phyloP scores from a whole-genome alignment of 1,140 invertebrate species.

The Heliconius hermathena region DNA sequence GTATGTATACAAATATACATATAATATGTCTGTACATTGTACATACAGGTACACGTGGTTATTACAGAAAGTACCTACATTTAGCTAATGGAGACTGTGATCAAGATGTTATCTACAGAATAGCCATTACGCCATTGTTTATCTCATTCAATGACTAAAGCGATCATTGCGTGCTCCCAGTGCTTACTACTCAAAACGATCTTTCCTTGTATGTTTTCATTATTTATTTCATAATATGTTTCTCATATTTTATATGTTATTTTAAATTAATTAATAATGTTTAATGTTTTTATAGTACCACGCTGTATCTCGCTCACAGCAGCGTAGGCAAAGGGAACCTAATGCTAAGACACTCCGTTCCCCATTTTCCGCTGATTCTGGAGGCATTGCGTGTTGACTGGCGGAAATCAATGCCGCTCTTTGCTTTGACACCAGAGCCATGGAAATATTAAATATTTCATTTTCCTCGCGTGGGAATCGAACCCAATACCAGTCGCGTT shows the following conservation, averaged over 20 bases:
- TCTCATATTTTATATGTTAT: not conserved
- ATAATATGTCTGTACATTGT: not conserved
- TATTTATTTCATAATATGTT: not conserved
- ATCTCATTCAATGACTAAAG: slow-evolving; percentile 55
- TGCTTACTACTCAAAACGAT: slow-evolving; percentile 33
- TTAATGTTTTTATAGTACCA: too few species aligned
- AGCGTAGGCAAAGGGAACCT: too few species aligned
- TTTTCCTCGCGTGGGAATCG: too few species aligned
- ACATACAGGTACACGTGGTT: slow-evolving; percentile 17
- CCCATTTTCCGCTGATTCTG: too few species aligned
- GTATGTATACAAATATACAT: not conserved
- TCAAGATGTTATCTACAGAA: slow-evolving; percentile 58
- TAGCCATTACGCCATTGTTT: slow-evolving; percentile 58
- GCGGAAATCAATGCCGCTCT: too few species aligned
- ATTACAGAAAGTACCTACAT: slow-evolving; percentile 31
- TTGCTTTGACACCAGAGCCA: too few species aligned
- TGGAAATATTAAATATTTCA: too few species aligned
- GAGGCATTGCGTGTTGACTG: too few species aligned
- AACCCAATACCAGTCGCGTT: too few species aligned
- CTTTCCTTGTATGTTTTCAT: not conserved
- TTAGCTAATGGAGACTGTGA: slow-evolving; percentile 53
- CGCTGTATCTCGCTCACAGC: too few species aligned
- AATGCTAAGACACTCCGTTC: too few species aligned
- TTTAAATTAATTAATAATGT: too few species aligned
- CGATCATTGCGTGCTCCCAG: slow-evolving; percentile 62